These are phyloP conservation scores for Oncorhynchus gorbuscha DNA, from an alignment of 2,113 vertebrate genomes.

Conservation along the genomic window DNA sequence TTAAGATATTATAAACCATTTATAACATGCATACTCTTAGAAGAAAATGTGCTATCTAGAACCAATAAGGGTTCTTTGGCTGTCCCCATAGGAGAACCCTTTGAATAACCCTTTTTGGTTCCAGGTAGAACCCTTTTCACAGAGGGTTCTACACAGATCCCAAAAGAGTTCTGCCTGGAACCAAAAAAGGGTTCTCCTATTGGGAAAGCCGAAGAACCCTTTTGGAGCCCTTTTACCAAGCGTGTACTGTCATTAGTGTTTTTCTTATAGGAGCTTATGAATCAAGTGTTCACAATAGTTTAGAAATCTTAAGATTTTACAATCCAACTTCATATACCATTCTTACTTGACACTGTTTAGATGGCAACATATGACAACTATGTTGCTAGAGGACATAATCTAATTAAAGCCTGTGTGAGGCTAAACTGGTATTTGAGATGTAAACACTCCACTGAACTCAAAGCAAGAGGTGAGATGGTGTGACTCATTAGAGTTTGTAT, in stretches of 20 bases:
- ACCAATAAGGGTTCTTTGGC: too few relatives aligned
- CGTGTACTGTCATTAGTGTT: background rate
- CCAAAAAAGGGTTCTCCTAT: too few relatives aligned
- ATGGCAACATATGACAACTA: background rate
- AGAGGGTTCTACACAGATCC: too few relatives aligned
- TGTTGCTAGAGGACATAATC: background rate
- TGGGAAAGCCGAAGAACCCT: too few relatives aligned
- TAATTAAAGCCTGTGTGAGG: background rate
- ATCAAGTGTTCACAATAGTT: background rate
- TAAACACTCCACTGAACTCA: background rate
- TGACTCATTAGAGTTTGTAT: background rate
- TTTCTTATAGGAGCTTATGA: background rate
- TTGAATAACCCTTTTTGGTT: too few relatives aligned
- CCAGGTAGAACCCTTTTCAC: background rate
- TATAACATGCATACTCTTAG: background rate
- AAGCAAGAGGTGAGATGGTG: background rate
- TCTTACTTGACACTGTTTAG: background rate
- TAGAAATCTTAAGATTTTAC: background rate
- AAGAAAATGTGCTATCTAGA: too few relatives aligned
- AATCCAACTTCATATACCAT: background rate
- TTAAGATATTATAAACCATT: background rate
- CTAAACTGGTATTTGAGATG: background rate
- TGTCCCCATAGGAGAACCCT: too few relatives aligned
- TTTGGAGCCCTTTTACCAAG: too few relatives aligned
- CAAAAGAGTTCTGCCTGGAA: too few relatives aligned